A percentile compares a stretch with the other conserved stretches of the same genome.
These are phyloP conservation scores for Brachyhypopomus gauderio DNA, from an alignment of 2,113 vertebrate genomes.

Conservation along the genomic window DNA sequence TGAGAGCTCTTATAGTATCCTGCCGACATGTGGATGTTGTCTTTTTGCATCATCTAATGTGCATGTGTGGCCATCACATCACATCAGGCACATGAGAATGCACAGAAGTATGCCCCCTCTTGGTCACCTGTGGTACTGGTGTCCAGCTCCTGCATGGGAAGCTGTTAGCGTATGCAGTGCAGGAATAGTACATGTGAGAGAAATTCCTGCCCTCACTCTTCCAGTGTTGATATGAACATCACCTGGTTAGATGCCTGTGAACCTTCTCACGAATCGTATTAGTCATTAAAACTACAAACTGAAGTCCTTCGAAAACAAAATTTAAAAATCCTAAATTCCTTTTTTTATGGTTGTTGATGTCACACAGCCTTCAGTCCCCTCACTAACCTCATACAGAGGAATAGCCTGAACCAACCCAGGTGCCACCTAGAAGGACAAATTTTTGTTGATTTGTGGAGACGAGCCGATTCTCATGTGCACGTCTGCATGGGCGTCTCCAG, in stretches of 20 bases:
- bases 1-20: too few relatives aligned
- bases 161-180: background rate
- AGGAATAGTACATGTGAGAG: background rate
- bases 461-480: background rate
- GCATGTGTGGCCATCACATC: too few relatives aligned
- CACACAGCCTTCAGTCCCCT: background rate
- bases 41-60: too few relatives aligned
- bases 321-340: background rate
- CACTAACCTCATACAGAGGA: background rate
- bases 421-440: background rate
- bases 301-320: background rate
- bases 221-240: background rate
- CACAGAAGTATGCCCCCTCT: background rate
- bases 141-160: background rate
- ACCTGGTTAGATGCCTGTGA: background rate
- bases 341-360: background rate
- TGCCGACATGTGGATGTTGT: too few relatives aligned
- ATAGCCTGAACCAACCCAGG: background rate
- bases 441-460: background rate
- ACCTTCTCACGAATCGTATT: background rate
- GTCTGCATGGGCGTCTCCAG: background rate
- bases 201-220: slow-evolving; percentile 5
- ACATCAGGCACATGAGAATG: background rate
- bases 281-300: background rate
- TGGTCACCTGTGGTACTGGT: background rate